These are phyloP conservation scores for Diglossa cyanea DNA, from an alignment of 2,797 vertebrate species.

Conservation along the genomic window DNA sequence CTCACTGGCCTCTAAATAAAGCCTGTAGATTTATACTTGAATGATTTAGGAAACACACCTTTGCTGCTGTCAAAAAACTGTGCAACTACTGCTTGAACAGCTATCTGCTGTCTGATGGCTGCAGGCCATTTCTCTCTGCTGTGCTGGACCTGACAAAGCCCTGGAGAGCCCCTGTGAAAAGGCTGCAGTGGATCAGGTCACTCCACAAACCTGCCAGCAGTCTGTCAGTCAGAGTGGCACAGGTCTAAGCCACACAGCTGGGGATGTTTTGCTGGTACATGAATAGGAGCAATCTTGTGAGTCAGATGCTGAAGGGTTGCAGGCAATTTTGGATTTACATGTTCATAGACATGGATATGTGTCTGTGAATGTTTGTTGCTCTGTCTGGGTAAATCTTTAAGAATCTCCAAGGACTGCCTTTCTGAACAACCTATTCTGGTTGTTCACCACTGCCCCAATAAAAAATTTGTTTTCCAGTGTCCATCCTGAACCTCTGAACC, in stretches of 20 bases:
- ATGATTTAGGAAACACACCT: background rate
- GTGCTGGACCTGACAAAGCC: background rate
- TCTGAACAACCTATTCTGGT: background rate
- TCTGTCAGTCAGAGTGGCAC: background rate
- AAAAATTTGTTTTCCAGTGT: background rate
- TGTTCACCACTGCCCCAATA: background rate
- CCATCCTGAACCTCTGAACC: background rate
- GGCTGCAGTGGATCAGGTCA: background rate
- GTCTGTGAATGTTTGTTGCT: background rate
- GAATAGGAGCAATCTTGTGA: background rate
- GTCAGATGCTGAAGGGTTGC: background rate
- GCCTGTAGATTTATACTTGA: background rate
- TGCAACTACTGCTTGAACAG: background rate
- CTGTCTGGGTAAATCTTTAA: background rate
- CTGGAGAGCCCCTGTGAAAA: background rate
- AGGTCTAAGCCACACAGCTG: background rate
- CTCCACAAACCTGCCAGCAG: background rate
- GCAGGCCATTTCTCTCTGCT: background rate
- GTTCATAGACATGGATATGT: background rate
- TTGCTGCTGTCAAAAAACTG: background rate
- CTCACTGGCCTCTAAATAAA: background rate
- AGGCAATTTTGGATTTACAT: background rate
- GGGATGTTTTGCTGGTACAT: background rate
- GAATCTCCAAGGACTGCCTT: background rate
- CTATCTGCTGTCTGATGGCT: background rate